Percentiles rank a stretch among this genome's conserved stretches.
phyloP scores from a whole-genome alignment of 2,113 vertebrate genomes.

The Clarias batrachus region DNA sequence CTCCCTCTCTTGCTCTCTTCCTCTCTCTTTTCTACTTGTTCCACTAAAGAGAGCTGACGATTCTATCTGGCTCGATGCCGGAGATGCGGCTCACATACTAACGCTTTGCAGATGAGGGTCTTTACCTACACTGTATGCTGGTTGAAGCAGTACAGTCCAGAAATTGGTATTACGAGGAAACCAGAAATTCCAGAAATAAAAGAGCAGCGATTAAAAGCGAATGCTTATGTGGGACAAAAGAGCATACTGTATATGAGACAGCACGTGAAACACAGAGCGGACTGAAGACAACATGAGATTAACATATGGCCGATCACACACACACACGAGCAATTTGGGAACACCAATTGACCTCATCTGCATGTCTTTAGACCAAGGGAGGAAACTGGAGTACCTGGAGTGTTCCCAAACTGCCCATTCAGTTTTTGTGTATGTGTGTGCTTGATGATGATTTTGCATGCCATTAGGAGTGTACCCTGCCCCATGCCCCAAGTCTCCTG shows the following conservation, averaged over 20 bases:
- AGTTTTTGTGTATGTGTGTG: no score
- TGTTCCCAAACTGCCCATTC: no score
- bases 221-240: background rate
- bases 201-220: conserved; percentile 35
- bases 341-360: no score
- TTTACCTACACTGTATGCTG: conserved; percentile 24
- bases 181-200: no score
- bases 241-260: background rate
- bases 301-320: conserved; percentile 24
- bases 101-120: conserved; percentile 63
- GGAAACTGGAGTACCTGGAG: no score
- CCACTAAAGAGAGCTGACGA: conserved; percentile 41
- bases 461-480: no score
- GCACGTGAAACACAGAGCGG: conserved; percentile 31
- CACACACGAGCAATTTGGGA: no score
- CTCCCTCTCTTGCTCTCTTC: conserved; percentile 20
- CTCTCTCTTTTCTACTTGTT: conserved; percentile 17
- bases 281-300: background rate
- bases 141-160: conserved; percentile 22
- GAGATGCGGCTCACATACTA: conserved; percentile 51
- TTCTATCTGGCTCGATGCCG: conserved; percentile 33
- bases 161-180: conserved; percentile 14
- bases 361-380: no score
- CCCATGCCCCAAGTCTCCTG: no score
- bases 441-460: no score